These are phyloP conservation scores for Pterostichus madidus DNA, from an alignment of 2,888 invertebrate genomes.

Conservation along the genomic window DNA sequence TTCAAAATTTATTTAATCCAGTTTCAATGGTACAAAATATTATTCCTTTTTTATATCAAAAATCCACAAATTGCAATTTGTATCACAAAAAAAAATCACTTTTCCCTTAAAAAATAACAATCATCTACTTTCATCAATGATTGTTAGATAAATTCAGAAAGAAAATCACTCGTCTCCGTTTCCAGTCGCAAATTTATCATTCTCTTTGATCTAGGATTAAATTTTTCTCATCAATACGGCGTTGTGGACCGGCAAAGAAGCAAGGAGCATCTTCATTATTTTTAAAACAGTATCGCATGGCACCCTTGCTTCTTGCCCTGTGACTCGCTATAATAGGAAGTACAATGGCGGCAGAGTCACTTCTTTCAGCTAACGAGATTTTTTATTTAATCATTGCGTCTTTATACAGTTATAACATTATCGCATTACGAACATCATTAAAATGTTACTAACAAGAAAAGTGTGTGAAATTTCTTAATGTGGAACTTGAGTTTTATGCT, in stretches of 20 bases:
- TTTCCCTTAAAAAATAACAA: constrained; percentile 22
- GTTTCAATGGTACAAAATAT: not conserved
- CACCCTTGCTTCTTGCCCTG: constrained; percentile 35
- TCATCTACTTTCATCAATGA: constrained; percentile 39
- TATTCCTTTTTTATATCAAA: not conserved
- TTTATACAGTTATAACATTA: constrained; percentile 66
- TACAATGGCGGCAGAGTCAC: not conserved
- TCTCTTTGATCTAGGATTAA: constrained; percentile 64
- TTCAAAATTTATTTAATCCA: no score
- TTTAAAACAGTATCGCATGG: constrained; percentile 65
- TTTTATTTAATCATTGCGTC: constrained; percentile 62
- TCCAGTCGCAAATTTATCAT: constrained; percentile 21
- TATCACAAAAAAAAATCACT: constrained; percentile 8
- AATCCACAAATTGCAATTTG: constrained; percentile 18
- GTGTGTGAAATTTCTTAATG: constrained; percentile 27
- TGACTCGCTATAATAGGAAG: constrained; percentile 24
- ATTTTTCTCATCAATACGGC: constrained; percentile 61
- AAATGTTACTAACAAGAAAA: constrained; percentile 40
- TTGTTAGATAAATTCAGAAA: constrained; percentile 28
- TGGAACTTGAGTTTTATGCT: not conserved
- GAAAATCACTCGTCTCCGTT: constrained; percentile 30
- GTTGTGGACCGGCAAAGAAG: constrained; percentile 29
- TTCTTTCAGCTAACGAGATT: constrained; percentile 55
- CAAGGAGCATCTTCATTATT: constrained; percentile 62
- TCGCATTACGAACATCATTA: constrained; percentile 59